A percentile compares a stretch with the other conserved stretches of the same genome.
These are phyloP conservation scores for Egretta garzetta DNA, from an alignment of 2,113 vertebrate genomes.

Conservation along the genomic window DNA sequence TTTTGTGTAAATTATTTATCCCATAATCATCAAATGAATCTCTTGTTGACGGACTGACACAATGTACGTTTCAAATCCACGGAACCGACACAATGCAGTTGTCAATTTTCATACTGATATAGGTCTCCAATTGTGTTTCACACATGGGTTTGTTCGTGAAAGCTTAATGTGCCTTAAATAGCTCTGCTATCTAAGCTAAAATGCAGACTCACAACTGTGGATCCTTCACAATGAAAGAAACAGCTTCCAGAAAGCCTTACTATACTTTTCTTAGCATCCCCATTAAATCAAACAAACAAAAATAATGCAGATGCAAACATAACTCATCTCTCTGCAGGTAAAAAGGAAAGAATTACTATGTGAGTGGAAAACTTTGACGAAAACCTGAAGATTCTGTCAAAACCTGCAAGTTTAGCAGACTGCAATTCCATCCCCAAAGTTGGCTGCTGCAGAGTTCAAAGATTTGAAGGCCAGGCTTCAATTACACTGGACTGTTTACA, in stretches of 20 bases:
- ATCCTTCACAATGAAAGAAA: neutral
- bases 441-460: neutral
- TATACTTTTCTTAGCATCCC: neutral
- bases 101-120: neutral
- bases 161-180: neutral
- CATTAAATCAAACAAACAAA: neutral
- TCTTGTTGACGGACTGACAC: neutral
- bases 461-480: slow-evolving; percentile 25
- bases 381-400: neutral
- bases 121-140: neutral
- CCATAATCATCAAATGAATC: neutral
- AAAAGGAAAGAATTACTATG: neutral
- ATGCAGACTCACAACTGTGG: neutral
- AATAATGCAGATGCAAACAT: neutral
- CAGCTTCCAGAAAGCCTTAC: neutral
- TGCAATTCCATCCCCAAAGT: neutral
- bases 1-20: neutral
- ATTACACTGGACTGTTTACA: slow-evolving; percentile 38
- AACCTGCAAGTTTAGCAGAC: neutral
- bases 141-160: neutral
- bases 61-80: neutral
- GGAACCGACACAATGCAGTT: neutral
- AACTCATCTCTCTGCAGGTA: neutral
- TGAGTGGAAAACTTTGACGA: neutral
- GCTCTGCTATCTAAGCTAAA: neutral